Base-by-base conservation (phyloP, 2,888 invertebrate species). In the Netelia inedita region DNA sequence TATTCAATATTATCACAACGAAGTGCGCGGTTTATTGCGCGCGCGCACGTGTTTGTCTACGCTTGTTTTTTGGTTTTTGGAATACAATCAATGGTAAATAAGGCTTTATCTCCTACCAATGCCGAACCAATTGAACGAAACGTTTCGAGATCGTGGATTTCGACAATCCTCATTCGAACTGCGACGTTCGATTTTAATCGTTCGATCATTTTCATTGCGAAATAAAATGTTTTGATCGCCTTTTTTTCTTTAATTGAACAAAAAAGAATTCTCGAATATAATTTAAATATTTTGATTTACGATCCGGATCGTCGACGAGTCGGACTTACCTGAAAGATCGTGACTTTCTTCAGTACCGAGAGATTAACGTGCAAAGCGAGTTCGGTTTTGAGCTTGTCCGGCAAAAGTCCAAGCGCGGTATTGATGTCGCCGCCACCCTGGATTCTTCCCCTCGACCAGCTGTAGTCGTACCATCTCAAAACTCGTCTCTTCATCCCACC, bases 401-500 rank as follows among this genome's bases (percentile, higher is more conserved):
- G 99, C 85, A 99, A 95, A 46, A 99, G 95, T 11, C 98, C 98
- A 74, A 99, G 95, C 1, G 98, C 98, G 0, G 98, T 98, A 93
- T 98, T 98, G 93, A 99, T 99, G 94, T 99, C 99, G 9, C 98
- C 98, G 0, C 98, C 98, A 1, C 99, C 99, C 94, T 98, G 98
- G 91, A 99, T 98, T 72, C 98, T 95, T 6, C 99, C 99, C 83
- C 99, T 95, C 2, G 98, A 98, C 99, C 99, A 99, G 41, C 98
- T 98, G 94, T 99, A 99, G 94, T 99, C 98, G 94, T 99, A 99
- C 99, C 99, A 99, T 8, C 99, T 95, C 46, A 99, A 96, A 0
- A 99, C 99, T 23, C 99, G 95, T n/a, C 98, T 95, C 93, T 99
- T 99, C 98, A 99, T 98, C 19, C 98, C 98, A 53, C 98, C 97